Evolutionary conservation across 2,113 vertebrate species (phyloP), one percentile per base, ranked within the genome.

Genomic region (Ophiodon elongatus): DNA sequence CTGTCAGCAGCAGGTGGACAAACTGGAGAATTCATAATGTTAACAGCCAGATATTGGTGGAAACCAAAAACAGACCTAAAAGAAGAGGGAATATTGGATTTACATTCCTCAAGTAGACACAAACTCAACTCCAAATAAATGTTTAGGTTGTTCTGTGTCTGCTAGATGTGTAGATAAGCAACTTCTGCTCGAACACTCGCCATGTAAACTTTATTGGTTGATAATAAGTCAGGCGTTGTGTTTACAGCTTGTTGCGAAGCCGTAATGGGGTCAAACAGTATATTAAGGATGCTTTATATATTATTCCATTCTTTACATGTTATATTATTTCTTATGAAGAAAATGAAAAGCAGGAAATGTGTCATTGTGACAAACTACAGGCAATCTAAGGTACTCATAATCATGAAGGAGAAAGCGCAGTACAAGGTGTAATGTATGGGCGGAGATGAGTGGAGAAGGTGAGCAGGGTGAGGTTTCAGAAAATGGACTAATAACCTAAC

Each of bases 401-500:
- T 56, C n/a, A 43, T 69, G 41, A 33, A 70, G 54, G 84, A 88
- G 71, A 63, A 63, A 65, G 63, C 57, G 56, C n/a, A 31, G 71
- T 66, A 82, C 73, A 81, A 76, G 73, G 47, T 88, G 81, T 87
- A 79, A 83, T 84, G 83, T 84, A 80, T 81, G 83, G 76, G 63
- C 10, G 21, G 66, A 77, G 56, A 62, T 37, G 64, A 87, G 87
- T 21, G 41, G 76, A 81, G 83, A 77, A 80, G 73, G 54, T 78
- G 73, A 85, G 80, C 13, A 79, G 83, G 85, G 67, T 87, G 88
- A 90, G 88, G 91, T 92, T 92, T 90, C 91, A 92, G 84, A 83
- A 89, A 81, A 85, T 86, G 79, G 82, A 90, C 80, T 91, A 92
- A 91, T 88, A 91, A 93, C 88, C 86, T 80, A 76, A n/a, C 80